Conservation (phyloP, 2,888 invertebrate species). For the Conchocele bisecta region DNA sequence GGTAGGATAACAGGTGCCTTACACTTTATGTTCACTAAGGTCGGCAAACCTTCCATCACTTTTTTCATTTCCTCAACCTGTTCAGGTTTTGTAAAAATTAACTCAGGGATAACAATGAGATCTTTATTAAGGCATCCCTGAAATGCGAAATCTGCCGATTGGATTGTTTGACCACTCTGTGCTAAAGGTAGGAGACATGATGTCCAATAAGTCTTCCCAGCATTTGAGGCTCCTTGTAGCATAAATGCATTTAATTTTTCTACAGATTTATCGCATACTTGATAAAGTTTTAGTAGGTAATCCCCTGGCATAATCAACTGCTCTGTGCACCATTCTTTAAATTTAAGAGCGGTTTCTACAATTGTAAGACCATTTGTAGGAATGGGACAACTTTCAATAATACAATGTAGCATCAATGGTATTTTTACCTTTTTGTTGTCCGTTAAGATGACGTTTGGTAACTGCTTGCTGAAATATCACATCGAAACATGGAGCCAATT, state of each 20-base stretch:
- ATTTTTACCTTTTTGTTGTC: no score
- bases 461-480: no score
- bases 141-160: neutral
- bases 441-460: no score
- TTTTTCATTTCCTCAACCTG: neutral
- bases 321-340: neutral
- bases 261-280: neutral
- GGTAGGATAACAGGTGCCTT: neutral
- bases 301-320: neutral
- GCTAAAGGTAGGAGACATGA: neutral
- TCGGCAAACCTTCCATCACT: neutral
- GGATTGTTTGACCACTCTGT: neutral
- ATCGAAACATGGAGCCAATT: no score
- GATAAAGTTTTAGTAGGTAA: neutral
- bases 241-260: neutral
- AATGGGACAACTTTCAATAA: neutral
- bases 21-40: neutral
- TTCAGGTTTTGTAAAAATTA: neutral
- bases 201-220: neutral
- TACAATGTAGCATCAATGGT: no score
- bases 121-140: neutral
- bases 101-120: neutral
- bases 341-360: neutral
- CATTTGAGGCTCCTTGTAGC: neutral
- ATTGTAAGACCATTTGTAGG: neutral